Base-by-base conservation (phyloP, 1,140 invertebrate genomes). In the Himalopsyche phryganea region DNA sequence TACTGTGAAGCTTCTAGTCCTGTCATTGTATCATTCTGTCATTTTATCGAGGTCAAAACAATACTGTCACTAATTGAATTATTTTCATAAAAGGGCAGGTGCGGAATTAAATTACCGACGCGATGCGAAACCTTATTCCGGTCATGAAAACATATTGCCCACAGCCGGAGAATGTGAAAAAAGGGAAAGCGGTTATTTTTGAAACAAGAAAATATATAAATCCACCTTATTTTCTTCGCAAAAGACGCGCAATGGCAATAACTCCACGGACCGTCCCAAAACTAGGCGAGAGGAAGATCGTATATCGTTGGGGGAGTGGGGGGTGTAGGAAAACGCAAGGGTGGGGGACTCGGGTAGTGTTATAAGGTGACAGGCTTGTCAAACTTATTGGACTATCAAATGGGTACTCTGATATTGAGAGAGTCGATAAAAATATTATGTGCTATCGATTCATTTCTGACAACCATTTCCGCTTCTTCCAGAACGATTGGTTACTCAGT, bases 181-280 rank as follows among this genome's bases (percentile, higher is more conserved):
- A 6, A 15, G 33, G 38, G 41, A 44, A 19, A 41, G 50, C 33
- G 50, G 42, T 53, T 56, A 55, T 56, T 61, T 57, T 61, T 50
- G 59, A 56, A 61, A 61, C 59, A 61, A 51, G 59, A 55, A 61
- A 54, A 56, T 61, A 49, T 52, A 57, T 61, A 57, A 57, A 61
- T 61, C 50, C 49, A 42, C 44, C 42, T 53, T 61, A 61, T 61
- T 57, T 61, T 57, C 53, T 36, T 61, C 38, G 48, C 33, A 57
- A 61, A 61, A 51, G 60, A 57, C 48, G 42, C 35, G 57, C 50
- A 32, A 59, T 59, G 50, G 55, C 44, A 61, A 61, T 61, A 57
- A 61, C 53, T 61, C 42, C 44, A 45, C 36, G 49, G 50, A 61
- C 54, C 53, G 60, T 55, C 52, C 59, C 48, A 49, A 56, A 56